phyloP scores from a whole-genome alignment of 2,113 vertebrate genomes.

The Eidolon helvum region DNA sequence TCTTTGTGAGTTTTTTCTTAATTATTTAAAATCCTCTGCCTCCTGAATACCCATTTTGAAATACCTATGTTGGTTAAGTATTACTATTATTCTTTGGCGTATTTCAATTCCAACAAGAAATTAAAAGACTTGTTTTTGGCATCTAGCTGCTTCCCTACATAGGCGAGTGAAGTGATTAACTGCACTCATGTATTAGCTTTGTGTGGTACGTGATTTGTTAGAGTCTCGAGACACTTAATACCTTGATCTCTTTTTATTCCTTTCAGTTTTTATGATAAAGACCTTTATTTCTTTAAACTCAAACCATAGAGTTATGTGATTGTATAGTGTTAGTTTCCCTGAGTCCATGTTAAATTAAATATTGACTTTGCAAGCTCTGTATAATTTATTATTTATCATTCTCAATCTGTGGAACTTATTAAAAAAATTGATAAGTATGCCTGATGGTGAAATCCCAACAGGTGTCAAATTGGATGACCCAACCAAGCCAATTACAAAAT shows the following conservation, averaged over 20 bases:
- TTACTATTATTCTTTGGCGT: not conserved
- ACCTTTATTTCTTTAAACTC: conserved; percentile 23
- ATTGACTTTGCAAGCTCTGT: conserved; percentile 79
- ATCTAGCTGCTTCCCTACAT: not conserved
- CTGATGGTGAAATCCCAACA: conserved; percentile 73
- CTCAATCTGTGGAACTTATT: conserved; percentile 82
- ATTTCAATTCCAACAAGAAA: not conserved
- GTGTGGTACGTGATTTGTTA: not conserved
- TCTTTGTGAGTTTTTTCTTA: not conserved
- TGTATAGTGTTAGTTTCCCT: conserved; percentile 71
- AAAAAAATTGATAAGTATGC: conserved; percentile 79
- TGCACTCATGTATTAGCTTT: not conserved
- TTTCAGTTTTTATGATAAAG: conserved; percentile 50
- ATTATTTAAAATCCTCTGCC: not conserved
- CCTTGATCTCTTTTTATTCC: not conserved
- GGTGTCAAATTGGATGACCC: conserved; percentile 71
- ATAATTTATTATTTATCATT: conserved; percentile 84
- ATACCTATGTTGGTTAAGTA: not conserved
- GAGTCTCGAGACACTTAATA: not conserved
- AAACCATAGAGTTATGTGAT: conserved; percentile 63
- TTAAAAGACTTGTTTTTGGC: not conserved
- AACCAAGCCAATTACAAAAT: conserved; percentile 82
- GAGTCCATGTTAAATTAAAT: conserved; percentile 83
- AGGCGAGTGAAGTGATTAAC: not conserved
- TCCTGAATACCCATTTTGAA: not conserved